Conservation (phyloP, 1,140 invertebrate species). For the Tetragonula clypearis region DNA sequence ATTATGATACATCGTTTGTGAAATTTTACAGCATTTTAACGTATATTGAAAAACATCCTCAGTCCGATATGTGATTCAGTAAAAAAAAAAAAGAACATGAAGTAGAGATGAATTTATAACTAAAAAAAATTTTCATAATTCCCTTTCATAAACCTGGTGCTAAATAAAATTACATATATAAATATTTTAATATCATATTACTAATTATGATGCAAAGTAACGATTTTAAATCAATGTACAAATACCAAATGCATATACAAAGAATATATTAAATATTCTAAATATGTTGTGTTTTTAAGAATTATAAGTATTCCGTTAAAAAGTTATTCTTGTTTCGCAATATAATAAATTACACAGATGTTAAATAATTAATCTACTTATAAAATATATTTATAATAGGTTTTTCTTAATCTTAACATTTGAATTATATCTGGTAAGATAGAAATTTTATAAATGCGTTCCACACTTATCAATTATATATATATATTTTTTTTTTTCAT, state of each 20-base stretch:
- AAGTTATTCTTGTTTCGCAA: not conserved
- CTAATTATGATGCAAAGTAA: not conserved
- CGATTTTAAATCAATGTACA: not conserved
- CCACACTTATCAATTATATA: not conserved
- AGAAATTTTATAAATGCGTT: not conserved
- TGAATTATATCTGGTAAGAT: not conserved
- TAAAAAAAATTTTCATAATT: conserved; percentile 16
- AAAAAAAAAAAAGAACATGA: not conserved
- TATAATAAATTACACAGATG: not conserved
- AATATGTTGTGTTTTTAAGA: conserved; percentile 9
- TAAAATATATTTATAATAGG: not conserved
- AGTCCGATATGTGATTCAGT: not conserved
- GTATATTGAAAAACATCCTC: conserved; percentile 11
- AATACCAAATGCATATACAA: not conserved
- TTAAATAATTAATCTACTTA: not conserved
- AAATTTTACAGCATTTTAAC: conserved; percentile 17
- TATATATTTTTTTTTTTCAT: conserved; percentile 4
- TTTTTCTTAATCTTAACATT: not conserved
- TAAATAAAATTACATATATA: conserved; percentile 16
- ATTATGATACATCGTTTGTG: not conserved
- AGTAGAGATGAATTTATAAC: not conserved
- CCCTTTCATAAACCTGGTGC: not conserved
- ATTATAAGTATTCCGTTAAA: conserved; percentile 2
- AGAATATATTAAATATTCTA: not conserved
- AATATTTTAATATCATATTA: conserved; percentile 26